Percentiles rank a stretch among this genome's conserved stretches.
Evolutionary conservation across 2,113 vertebrate species (phyloP).

Genomic region (Actinemys pallida): DNA sequence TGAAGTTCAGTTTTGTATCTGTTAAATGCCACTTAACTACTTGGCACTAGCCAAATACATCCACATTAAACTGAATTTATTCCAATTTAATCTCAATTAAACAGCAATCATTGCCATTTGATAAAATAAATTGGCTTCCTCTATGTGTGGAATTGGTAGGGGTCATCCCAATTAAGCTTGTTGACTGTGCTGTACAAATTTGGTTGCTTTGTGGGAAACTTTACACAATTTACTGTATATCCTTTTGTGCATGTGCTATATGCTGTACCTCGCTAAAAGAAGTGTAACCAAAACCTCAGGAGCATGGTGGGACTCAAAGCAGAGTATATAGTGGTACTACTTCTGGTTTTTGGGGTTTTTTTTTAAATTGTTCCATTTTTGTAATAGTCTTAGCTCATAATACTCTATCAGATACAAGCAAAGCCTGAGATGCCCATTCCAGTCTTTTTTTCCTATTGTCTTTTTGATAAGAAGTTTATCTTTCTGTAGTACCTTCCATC

Average conservation of each 20-base stretch:
- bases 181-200: background rate
- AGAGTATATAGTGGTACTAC: background rate
- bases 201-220: background rate
- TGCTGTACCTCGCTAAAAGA: background rate
- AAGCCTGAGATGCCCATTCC: background rate
- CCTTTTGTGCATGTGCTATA: background rate
- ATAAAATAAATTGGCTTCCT: background rate
- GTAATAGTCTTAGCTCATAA: background rate
- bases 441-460: background rate
- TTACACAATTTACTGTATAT: background rate
- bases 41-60: background rate
- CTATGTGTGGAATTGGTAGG: background rate
- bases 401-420: background rate
- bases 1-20: background rate
- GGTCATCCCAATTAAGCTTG: background rate
- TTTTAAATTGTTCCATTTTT: background rate
- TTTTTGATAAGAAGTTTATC: background rate
- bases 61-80: background rate
- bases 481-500: background rate
- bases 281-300: accelerated
- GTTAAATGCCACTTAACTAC: background rate
- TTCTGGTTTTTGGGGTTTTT: background rate
- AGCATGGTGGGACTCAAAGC: background rate
- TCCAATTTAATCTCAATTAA: background rate
- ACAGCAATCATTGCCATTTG: background rate